A percentile compares a stretch with the other conserved stretches of the same genome.
Evolutionary conservation across 2,113 vertebrate species (phyloP).

Genomic region (Thoracochromis brauschi): DNA sequence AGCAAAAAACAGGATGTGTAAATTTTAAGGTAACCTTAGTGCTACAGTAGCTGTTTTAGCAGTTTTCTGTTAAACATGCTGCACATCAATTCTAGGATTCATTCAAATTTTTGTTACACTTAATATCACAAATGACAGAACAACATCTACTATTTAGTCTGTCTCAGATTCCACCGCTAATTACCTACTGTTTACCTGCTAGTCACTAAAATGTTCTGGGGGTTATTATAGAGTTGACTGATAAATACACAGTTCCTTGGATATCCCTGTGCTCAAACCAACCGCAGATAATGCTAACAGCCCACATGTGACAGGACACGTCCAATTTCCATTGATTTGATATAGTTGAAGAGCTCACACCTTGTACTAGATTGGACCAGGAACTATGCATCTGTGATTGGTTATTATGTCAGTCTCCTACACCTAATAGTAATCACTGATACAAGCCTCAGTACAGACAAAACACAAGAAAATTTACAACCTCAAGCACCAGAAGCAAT

Average conservation of each 20-base stretch:
- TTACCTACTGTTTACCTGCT: neutral
- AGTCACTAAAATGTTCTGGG: neutral
- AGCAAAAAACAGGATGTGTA: neutral
- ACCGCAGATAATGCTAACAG: neutral
- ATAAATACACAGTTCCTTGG: neutral
- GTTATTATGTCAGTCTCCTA: neutral
- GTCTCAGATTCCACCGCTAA: neutral
- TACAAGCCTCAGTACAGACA: neutral
- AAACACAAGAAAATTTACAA: neutral
- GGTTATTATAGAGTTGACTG: neutral
- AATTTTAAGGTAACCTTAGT: fast-evolving
- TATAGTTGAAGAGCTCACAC: neutral
- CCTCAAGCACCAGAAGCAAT: neutral
- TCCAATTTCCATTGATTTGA: neutral
- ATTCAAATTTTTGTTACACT: neutral
- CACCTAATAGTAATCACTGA: neutral
- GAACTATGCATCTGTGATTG: neutral
- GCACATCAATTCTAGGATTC: neutral
- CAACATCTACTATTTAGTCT: neutral
- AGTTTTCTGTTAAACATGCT: neutral
- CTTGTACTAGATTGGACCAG: neutral
- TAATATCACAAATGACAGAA: neutral
- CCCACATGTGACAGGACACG: neutral
- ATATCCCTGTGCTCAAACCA: neutral
- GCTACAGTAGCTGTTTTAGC: neutral